Percentiles rank a stretch among this genome's conserved stretches.
Evolutionary conservation across 2,797 vertebrate species (phyloP).

Genomic region (Austrolebias charrua): DNA sequence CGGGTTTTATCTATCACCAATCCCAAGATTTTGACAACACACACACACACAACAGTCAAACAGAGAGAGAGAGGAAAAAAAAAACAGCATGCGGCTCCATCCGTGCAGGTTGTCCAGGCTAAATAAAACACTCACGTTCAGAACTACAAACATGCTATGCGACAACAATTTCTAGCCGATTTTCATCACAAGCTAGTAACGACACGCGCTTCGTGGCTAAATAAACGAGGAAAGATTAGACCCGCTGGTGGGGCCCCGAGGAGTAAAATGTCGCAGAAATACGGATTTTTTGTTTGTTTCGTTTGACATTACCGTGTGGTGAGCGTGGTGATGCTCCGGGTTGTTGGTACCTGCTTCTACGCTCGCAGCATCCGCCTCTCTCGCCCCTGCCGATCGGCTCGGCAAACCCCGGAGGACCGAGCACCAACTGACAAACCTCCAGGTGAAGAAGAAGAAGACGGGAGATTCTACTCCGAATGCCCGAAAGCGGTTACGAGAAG

Average conservation of each 20-base stretch:
- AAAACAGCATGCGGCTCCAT: slow-evolving; percentile 16
- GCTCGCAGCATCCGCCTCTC: slow-evolving; percentile 80
- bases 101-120: slow-evolving; percentile 20
- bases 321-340: slow-evolving; percentile 70
- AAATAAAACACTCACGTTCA: slow-evolving; percentile 16
- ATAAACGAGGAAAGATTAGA: neutral
- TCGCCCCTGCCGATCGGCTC: slow-evolving; percentile 72
- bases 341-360: slow-evolving; percentile 74
- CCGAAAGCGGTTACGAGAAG: slow-evolving; percentile 19
- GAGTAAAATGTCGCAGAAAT: slow-evolving; percentile 42
- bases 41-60: neutral
- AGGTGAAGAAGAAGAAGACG: slow-evolving; percentile 18
- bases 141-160: slow-evolving; percentile 66
- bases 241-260: neutral
- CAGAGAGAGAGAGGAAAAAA: neutral
- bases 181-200: slow-evolving; percentile 39
- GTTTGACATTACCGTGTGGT: slow-evolving; percentile 76
- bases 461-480: neutral
- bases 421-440: slow-evolving; percentile 33
- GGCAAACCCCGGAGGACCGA: slow-evolving; percentile 37
- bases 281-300: slow-evolving; percentile 12
- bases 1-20: slow-evolving; percentile 18
- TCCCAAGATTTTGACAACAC: slow-evolving; percentile 13
- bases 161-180: slow-evolving; percentile 50
- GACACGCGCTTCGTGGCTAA: slow-evolving; percentile 28